A percentile compares a stretch with the other conserved stretches of the same genome.
Evolutionary conservation across 2,888 invertebrate species (phyloP).

Genomic region (Archips crataeganus): DNA sequence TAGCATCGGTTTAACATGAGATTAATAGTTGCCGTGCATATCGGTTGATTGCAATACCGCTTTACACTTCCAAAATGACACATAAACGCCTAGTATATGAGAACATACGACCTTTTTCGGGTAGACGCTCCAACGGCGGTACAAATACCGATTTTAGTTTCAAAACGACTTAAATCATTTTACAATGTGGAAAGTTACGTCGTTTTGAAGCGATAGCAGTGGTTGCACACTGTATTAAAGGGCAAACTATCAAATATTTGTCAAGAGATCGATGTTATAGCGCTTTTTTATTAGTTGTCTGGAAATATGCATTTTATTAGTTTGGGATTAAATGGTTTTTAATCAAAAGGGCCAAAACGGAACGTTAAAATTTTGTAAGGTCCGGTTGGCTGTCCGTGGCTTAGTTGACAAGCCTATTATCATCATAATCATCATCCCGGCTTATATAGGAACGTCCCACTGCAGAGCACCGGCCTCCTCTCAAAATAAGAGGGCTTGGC

Average conservation of each 20-base stretch:
- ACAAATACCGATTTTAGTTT: neutral
- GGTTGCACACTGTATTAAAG: conserved; percentile 42
- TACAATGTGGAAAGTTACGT: neutral
- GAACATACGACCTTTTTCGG: neutral
- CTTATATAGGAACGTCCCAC: no score
- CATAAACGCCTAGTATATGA: neutral
- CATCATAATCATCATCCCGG: no score
- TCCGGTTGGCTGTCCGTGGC: no score
- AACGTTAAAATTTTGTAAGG: neutral
- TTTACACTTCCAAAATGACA: neutral
- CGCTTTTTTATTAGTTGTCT: conserved; percentile 40
- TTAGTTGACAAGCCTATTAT: no score
- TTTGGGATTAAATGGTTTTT: neutral
- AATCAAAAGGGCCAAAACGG: no score
- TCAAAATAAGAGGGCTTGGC: no score
- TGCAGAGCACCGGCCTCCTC: no score
- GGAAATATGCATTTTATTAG: conserved; percentile 40
- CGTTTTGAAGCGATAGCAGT: conserved; percentile 13
- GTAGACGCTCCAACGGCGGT: neutral
- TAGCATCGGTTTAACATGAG: conserved; percentile 40
- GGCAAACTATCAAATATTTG: conserved; percentile 44
- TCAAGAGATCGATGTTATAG: conserved; percentile 38
- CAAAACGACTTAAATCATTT: neutral
- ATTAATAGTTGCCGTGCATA: conserved; percentile 43
- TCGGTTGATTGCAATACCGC: conserved; percentile 41